Percentiles rank a stretch among this genome's conserved stretches.
Evolutionary conservation across 2,113 vertebrate species (phyloP).

Genomic region (Calonectris borealis): DNA sequence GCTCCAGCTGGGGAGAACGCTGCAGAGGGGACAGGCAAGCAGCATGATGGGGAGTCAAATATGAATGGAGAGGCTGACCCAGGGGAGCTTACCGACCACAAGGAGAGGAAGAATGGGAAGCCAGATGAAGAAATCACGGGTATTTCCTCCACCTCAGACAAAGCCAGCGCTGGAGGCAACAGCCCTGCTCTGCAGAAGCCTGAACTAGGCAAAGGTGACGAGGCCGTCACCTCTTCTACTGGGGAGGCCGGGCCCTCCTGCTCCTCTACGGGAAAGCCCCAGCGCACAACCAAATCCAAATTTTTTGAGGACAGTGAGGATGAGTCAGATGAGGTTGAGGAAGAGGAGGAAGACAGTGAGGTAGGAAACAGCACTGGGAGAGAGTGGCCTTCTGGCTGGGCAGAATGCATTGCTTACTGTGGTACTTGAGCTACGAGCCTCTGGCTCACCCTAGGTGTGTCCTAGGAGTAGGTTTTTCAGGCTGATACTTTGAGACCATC

Average conservation of each 20-base stretch:
- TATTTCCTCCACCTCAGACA: slow-evolving; percentile 77
- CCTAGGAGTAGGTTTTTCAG: slow-evolving; percentile 33
- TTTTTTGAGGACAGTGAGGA: slow-evolving; percentile 99
- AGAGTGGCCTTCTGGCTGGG: slow-evolving; percentile 45
- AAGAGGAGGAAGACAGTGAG: slow-evolving; percentile 84
- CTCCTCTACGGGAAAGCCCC: slow-evolving; percentile 86
- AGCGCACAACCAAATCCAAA: slow-evolving; percentile 88
- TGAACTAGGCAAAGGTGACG: slow-evolving; percentile 77
- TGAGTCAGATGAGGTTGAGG: slow-evolving; percentile 91
- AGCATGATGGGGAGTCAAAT: slow-evolving; percentile 67
- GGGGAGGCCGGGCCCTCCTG: slow-evolving; percentile 94
- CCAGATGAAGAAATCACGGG: slow-evolving; percentile 67
- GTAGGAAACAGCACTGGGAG: slow-evolving; percentile 69
- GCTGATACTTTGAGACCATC: not conserved
- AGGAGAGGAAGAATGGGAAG: slow-evolving; percentile 75
- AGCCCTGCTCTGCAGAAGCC: slow-evolving; percentile 55
- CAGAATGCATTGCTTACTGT: slow-evolving; percentile 6
- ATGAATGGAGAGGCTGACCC: slow-evolving; percentile 88
- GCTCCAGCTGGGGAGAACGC: slow-evolving; percentile 21
- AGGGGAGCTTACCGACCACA: slow-evolving; percentile 65
- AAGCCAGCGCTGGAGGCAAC: slow-evolving; percentile 61
- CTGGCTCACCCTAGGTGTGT: slow-evolving; percentile 27
- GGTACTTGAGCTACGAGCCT: not conserved
- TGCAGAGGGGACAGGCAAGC: slow-evolving; percentile 72
- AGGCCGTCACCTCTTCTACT: slow-evolving; percentile 78